Conservation (phyloP, 2,797 vertebrate genomes). For the Delichon dasypus region DNA sequence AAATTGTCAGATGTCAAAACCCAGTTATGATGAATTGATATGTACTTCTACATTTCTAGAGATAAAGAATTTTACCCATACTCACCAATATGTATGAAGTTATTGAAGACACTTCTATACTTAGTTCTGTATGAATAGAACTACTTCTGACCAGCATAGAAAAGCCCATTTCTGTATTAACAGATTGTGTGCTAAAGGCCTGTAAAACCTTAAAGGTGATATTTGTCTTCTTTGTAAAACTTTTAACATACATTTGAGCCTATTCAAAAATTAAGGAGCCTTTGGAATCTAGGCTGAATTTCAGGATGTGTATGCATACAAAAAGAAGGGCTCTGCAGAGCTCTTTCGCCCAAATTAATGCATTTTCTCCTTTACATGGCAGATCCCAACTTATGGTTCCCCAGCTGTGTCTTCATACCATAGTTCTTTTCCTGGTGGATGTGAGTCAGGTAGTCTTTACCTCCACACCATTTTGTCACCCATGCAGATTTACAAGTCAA, state of each 20-base stretch:
- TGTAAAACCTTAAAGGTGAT: slow-evolving; percentile 27
- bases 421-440: background rate
- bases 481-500: background rate
- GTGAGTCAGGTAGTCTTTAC: background rate
- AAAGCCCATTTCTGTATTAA: background rate
- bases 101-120: background rate
- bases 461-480: background rate
- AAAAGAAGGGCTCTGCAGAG: background rate
- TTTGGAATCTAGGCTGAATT: background rate
- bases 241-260: background rate
- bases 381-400: background rate
- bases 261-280: background rate
- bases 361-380: background rate
- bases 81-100: background rate
- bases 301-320: background rate
- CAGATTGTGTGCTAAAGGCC: background rate
- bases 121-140: background rate
- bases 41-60: background rate
- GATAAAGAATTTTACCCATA: background rate
- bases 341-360: background rate
- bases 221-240: slow-evolving; percentile 20
- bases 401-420: background rate
- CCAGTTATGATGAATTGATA: background rate
- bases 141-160: background rate
- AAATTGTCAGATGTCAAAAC: background rate